Evolutionary conservation across 2,888 invertebrate species (phyloP).

Genomic region (Teleogryllus oceanicus): DNA sequence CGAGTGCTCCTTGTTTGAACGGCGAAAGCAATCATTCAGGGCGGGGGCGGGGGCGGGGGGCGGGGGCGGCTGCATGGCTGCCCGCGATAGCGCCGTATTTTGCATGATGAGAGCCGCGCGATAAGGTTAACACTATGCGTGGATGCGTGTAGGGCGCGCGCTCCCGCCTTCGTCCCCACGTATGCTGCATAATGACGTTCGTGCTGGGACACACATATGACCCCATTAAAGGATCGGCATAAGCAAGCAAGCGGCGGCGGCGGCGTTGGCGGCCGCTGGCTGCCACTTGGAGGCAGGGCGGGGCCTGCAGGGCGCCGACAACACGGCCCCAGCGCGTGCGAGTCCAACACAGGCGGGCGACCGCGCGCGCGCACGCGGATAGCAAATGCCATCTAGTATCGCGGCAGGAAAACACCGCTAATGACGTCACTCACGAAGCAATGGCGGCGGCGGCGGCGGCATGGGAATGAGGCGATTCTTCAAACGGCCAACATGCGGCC

Average conservation of each 20-base stretch:
- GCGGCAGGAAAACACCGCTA: conserved; percentile 2
- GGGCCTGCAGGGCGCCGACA: neutral
- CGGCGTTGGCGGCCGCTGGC: neutral
- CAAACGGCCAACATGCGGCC: neutral
- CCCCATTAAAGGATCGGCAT: conserved; percentile 23
- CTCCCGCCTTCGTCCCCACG: conserved; percentile 9
- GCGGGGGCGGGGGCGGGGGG: neutral
- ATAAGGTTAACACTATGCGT: conserved; percentile 9
- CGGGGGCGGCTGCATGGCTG: neutral
- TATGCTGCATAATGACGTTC: conserved; percentile 28
- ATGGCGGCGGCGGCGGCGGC: neutral
- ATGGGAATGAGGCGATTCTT: neutral
- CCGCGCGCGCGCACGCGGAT: neutral
- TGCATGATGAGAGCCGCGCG: conserved; percentile 18
- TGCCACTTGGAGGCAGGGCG: neutral
- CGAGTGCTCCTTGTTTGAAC: conserved; percentile 1
- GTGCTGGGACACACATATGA: conserved; percentile 28
- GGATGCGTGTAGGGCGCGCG: neutral
- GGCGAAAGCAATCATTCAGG: conserved; percentile 4
- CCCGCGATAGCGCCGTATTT: neutral
- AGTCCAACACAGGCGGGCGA: neutral
- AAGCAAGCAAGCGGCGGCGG: neutral
- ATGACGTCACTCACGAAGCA: neutral
- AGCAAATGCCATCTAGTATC: conserved; percentile 18
- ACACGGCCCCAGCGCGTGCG: neutral